phyloP scores from a whole-genome alignment of 2,113 vertebrate genomes.

The Corapipo altera region DNA sequence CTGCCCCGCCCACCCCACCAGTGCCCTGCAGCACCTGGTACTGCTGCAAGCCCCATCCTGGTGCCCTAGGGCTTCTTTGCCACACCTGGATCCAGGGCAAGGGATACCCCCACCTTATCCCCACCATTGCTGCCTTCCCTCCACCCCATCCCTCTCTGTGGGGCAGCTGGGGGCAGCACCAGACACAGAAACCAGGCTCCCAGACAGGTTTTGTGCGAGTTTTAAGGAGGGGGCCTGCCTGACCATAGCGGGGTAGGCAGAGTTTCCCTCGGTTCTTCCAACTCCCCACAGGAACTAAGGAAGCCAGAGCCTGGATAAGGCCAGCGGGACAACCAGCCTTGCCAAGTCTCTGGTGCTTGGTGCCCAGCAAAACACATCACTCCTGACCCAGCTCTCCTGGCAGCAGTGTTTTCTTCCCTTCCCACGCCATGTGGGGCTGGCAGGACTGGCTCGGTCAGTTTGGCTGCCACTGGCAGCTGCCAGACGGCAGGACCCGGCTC shows the following conservation, averaged over 20 bases:
- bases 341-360: fast-evolving
- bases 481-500: neutral
- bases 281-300: neutral
- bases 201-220: neutral
- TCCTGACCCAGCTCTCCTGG: neutral
- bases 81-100: neutral
- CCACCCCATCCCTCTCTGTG: fast-evolving
- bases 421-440: neutral
- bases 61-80: neutral
- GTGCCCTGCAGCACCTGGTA: neutral
- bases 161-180: neutral
- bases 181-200: neutral
- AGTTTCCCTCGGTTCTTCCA: neutral
- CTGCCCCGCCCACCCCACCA: neutral
- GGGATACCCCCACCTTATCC: neutral
- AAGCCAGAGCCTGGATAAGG: neutral
- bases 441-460: neutral
- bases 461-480: neutral
- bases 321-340: neutral
- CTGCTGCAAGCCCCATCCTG: neutral
- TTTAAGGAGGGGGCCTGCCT: neutral
- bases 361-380: neutral
- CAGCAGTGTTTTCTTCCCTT: neutral
- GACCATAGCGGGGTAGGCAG: neutral
- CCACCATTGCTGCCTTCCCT: fast-evolving